Evolutionary conservation across 2,113 vertebrate genomes (phyloP).

Genomic region (Caloenas nicobarica): DNA sequence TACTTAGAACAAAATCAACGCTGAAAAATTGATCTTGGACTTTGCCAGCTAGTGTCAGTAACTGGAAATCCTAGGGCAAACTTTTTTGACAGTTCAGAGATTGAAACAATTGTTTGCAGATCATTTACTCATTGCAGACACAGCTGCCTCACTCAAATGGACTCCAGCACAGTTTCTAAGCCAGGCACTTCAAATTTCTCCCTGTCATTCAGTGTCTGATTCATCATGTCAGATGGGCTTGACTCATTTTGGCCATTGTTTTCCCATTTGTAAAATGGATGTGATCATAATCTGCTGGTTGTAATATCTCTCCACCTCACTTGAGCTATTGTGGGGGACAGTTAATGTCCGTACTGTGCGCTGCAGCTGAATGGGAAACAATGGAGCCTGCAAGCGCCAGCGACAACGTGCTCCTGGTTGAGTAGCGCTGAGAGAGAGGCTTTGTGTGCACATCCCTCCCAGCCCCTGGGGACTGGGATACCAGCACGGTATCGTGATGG

Average conservation of each 20-base stretch:
- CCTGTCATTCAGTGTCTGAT: background rate
- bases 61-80: constrained; percentile 12
- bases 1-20: background rate
- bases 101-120: background rate
- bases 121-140: background rate
- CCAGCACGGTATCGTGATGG: accelerated
- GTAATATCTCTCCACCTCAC: background rate
- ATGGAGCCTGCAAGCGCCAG: background rate
- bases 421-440: background rate
- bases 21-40: constrained; percentile 3
- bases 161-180: background rate
- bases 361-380: background rate
- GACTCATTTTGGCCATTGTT: constrained; percentile 32
- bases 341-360: background rate
- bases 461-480: background rate
- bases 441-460: background rate
- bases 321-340: background rate
- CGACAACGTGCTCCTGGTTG: accelerated
- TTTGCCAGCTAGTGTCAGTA: background rate
- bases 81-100: background rate
- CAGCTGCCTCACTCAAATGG: constrained; percentile 4
- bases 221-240: constrained; percentile 34
- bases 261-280: background rate
- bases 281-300: constrained; percentile 10
- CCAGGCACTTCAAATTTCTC: background rate